Evolutionary conservation across 2,797 vertebrate species (phyloP), one percentile per base, ranked within the genome.

Genomic region (Melanotaenia nigrans): DNA sequence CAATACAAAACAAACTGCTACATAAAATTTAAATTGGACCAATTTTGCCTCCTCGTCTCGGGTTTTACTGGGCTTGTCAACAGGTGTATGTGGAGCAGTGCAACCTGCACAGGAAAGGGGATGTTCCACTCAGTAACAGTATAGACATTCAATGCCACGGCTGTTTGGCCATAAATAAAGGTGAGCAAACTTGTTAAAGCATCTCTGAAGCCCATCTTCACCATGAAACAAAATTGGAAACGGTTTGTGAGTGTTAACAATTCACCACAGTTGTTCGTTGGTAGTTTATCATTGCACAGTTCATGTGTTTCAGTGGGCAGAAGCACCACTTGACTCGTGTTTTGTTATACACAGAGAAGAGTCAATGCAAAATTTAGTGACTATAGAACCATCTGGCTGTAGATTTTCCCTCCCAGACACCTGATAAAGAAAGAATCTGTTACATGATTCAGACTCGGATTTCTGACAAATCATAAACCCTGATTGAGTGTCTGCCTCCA

Each of bases 1-100:
- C 89, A 93, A 92, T 87, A 85, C 77, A 85, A 90, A 91, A 91
- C 89, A 93, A 93, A 85, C 83, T 30, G 85, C 79, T 86, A 87
- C 65, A 88, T 90, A 87, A 92, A 92, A 91, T 87, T 84, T 84
- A 85, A 92, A 93, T 87, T 89, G 85, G 80, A 83, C 71, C 84
- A 83, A 88, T 92, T 94, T 86, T 72, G 67, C 68, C 76, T 30
- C 71, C 78, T 66, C 30, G 4, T 65, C 75, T 87, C 22, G 3
- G 61, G 71, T 80, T 85, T 78, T 33, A 73, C 75, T 3, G 55
- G 45, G 69, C 68, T 65, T 70, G 75, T 74, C 78, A 69, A 35
- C 78, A 79, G 74, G 78, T 79, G 65, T 68, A 64, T 64, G 61
- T 4, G 1, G 66, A 73, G 58, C 72, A 63, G 22, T 64, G 49